Base-by-base conservation (phyloP, 2,113 vertebrate species). In the Indri indri region DNA sequence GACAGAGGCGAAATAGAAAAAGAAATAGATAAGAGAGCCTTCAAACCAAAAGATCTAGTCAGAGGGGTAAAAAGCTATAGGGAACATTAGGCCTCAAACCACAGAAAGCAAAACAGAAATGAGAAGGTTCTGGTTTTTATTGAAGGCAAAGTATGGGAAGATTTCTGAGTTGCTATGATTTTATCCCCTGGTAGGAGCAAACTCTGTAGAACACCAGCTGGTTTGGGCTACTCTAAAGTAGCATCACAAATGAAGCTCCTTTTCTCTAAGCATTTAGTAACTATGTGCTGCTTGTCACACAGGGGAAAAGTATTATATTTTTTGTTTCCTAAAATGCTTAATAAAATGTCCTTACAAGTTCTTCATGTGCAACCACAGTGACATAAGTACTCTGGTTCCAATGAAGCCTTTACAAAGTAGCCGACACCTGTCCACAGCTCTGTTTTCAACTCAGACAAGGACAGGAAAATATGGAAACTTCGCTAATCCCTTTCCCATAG, bases 171-270 rank as follows among this genome's bases (percentile, higher is more conserved):
- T 76, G n/a, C 52, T 80, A 2, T 74, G 63, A 42, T 47, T 86
- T 71, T 18, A 47, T 80, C 63, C 13, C 10, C 73, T 30, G 16
- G 9, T 34, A 18, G 18, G 17, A 25, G 63, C n/a, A 37, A 10
- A 20, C 6, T 5, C 0, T 27, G 16, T 5, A 59, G 11, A 34
- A 1, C 0, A 3, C 4, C 16, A 16, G 16, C 25, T 57, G 10
- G 2, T 54, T 65, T 37, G 59, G 17, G 1, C 16, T 5, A 2
- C 14, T 25, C 0, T 8, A 1, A 20, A 2, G 32, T 17, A 34
- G 8, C 5, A 25, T 30, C 34, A 70, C 20, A 5, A 17, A 27
- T 63, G 34, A n/a, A 32, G 2, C 1, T 3, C 50, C 61, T 84
- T 52, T 88, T 63, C 73, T 83, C 25, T 37, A 63, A 37, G 37